Percentiles rank a stretch among this genome's conserved stretches.
Evolutionary conservation across 2,888 invertebrate genomes (phyloP).

Genomic region (Aplocera efformata): DNA sequence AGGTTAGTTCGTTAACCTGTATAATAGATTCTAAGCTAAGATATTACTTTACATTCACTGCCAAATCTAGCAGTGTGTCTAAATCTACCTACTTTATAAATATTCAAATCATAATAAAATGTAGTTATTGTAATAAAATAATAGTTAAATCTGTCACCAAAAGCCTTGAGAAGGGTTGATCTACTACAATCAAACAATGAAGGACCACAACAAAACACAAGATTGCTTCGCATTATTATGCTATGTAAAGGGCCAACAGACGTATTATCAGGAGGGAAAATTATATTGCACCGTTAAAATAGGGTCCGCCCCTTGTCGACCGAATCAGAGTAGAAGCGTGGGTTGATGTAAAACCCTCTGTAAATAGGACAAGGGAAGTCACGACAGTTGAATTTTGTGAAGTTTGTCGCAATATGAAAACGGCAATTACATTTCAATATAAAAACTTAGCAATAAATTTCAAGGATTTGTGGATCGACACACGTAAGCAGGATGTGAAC

Average conservation of each 20-base stretch:
- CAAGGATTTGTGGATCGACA: background rate
- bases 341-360: constrained; percentile 22
- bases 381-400: constrained; percentile 10
- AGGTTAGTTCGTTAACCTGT: constrained; percentile 30
- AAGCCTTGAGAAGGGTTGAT: constrained; percentile 33
- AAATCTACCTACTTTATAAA: too few species aligned
- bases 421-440: background rate
- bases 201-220: constrained; percentile 27
- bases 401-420: constrained; percentile 7
- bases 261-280: constrained; percentile 37
- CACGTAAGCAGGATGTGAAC: constrained; percentile 9
- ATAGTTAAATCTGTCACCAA: too few species aligned
- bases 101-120: too few species aligned
- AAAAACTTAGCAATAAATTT: background rate
- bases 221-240: constrained; percentile 26
- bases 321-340: constrained; percentile 29
- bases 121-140: too few species aligned
- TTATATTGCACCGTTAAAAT: constrained; percentile 36
- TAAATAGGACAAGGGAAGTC: constrained; percentile 23
- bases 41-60: constrained; percentile 25
- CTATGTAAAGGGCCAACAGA: constrained; percentile 28
- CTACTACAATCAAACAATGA: constrained; percentile 27
- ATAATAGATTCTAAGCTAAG: constrained; percentile 25
- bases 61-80: constrained; percentile 13
- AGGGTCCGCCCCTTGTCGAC: constrained; percentile 33